Conservation (phyloP, 2,113 vertebrate species). For the Malurus alboscapulatus region DNA sequence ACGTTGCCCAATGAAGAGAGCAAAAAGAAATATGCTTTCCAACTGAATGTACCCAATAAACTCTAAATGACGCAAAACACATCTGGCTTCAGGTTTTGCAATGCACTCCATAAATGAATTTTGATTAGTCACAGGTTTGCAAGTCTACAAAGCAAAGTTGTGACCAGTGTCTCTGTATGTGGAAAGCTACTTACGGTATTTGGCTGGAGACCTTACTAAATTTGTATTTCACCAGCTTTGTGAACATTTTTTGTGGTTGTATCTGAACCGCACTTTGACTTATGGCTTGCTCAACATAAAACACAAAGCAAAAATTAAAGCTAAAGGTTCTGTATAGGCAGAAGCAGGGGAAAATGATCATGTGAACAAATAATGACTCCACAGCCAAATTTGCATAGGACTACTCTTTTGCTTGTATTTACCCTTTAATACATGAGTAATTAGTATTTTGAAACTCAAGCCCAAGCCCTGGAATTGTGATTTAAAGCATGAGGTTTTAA, state of each 20-base stretch:
- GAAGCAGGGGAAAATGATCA: neutral
- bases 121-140: conserved; percentile 48
- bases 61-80: conserved; percentile 17
- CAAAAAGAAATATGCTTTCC: neutral
- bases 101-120: conserved; percentile 21
- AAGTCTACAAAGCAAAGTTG: conserved; percentile 19
- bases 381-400: neutral
- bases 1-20: neutral
- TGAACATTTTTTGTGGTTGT: neutral
- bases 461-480: neutral
- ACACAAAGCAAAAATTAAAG: neutral
- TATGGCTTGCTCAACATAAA: neutral
- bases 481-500: neutral
- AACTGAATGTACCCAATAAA: conserved; percentile 45
- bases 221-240: neutral
- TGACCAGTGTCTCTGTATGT: neutral
- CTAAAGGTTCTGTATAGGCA: neutral
- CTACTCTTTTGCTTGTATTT: neutral
- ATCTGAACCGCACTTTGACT: neutral
- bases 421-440: neutral
- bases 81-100: conserved; percentile 56
- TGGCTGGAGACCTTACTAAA: neutral
- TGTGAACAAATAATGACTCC: neutral
- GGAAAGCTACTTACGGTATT: neutral
- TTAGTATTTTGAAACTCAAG: neutral